Conservation (phyloP, 2,113 vertebrate genomes). For the Calidris pygmaea region DNA sequence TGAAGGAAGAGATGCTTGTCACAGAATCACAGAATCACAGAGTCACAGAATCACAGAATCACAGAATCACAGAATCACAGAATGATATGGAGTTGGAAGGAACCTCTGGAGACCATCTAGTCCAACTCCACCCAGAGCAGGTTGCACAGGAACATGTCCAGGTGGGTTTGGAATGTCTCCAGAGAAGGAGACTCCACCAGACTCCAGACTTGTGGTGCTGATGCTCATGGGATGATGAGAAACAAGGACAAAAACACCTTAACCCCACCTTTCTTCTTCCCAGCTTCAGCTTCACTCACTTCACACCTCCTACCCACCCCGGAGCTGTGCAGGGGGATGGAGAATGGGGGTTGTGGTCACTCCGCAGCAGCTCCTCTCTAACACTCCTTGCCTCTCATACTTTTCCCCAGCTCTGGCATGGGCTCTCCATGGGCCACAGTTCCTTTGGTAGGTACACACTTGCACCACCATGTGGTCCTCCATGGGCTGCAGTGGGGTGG, state of each 20-base stretch:
- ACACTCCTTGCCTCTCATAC: neutral
- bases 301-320: accelerated
- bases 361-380: neutral
- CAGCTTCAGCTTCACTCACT: neutral
- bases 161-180: too few species aligned
- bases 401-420: neutral
- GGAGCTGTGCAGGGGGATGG: accelerated
- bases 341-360: neutral
- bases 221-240: neutral
- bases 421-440: accelerated
- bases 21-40: too few species aligned
- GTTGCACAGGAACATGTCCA: too few species aligned
- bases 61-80: too few species aligned
- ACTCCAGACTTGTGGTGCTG: neutral
- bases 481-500: neutral
- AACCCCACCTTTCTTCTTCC: neutral
- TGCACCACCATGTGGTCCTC: neutral
- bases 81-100: too few species aligned
- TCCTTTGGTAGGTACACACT: neutral
- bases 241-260: neutral
- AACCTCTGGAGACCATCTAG: too few species aligned
- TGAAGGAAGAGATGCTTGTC: neutral
- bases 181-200: too few species aligned
- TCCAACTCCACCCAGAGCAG: too few species aligned
- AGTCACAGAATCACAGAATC: too few species aligned